phyloP scores from a whole-genome alignment of 1,140 invertebrate genomes.

The Eriosoma lanigerum region DNA sequence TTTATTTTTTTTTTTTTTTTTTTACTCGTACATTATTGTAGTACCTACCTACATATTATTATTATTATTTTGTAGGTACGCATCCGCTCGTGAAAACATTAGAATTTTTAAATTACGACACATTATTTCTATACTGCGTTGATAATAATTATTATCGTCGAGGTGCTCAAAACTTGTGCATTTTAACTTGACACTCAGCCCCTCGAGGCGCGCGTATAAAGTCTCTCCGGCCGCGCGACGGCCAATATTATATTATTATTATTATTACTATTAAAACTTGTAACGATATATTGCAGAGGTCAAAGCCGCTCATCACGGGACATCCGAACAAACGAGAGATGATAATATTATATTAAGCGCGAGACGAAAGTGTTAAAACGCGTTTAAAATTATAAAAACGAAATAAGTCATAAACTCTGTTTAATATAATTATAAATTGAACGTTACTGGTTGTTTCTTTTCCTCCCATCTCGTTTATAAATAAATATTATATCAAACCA shows the following conservation, averaged over 20 bases:
- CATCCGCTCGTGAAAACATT: constrained; percentile 16
- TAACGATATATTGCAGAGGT: constrained; percentile 4
- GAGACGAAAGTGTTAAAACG: constrained; percentile 17
- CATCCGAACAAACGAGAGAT: constrained; percentile 5
- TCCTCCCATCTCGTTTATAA: not conserved
- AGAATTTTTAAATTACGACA: constrained; percentile 36
- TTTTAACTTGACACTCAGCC: constrained; percentile 31
- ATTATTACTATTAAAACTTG: no score
- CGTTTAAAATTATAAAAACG: constrained; percentile 18
- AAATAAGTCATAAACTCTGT: constrained; percentile 1
- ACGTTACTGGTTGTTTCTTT: not conserved
- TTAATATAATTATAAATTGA: constrained; percentile 17
- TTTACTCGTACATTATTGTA: not conserved
- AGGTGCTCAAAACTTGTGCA: not conserved
- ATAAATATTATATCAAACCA: not conserved
- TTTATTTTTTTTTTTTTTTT: constrained; percentile 11
- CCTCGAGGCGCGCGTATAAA: constrained; percentile 20
- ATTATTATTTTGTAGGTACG: not conserved
- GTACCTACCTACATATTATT: not conserved
- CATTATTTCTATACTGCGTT: constrained; percentile 2
- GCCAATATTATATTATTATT: no score
- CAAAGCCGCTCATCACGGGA: constrained; percentile 8
- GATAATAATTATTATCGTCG: constrained; percentile 7
- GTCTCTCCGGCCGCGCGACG: no score
- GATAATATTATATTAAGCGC: not conserved